A percentile compares a stretch with the other conserved stretches of the same genome.
These are phyloP conservation scores for Bombyx huttoni DNA, from an alignment of 2,888 invertebrate genomes.

Conservation along the genomic window DNA sequence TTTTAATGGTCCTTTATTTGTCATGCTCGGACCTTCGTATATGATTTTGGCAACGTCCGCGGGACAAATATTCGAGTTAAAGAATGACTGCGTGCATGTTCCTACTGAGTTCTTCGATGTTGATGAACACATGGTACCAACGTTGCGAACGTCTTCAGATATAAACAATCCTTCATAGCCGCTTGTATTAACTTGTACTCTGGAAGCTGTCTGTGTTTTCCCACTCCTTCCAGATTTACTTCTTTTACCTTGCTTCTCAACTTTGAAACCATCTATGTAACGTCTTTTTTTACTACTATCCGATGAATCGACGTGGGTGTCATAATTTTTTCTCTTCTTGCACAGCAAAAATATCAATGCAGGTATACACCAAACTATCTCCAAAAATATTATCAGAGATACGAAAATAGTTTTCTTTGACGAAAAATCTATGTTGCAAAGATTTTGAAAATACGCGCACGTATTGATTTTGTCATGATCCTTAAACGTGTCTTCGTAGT, in stretches of 20 bases:
- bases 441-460: slow-evolving; percentile 4
- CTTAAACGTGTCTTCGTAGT: slow-evolving; percentile 10
- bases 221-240: not conserved
- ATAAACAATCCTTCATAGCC: not conserved
- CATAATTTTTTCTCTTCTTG: slow-evolving; percentile 10
- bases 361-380: slow-evolving; percentile 46
- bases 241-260: not conserved
- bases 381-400: slow-evolving; percentile 31
- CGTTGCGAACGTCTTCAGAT: not conserved
- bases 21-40: not conserved
- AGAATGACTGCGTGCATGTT: slow-evolving; percentile 7
- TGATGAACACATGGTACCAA: slow-evolving; percentile 1
- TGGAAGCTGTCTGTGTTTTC: slow-evolving; percentile 4
- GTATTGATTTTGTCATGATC: slow-evolving; percentile 2
- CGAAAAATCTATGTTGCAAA: slow-evolving; percentile 13
- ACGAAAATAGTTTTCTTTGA: slow-evolving; percentile 37
- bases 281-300: not conserved
- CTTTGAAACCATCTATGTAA: not conserved
- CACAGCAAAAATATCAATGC: slow-evolving; percentile 22
- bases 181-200: not conserved
- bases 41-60: slow-evolving; percentile 1
- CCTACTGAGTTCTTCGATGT: slow-evolving; percentile 4
- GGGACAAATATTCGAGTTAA: slow-evolving; percentile 2
- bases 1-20: slow-evolving; percentile 7
- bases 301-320: not conserved